A percentile compares a stretch with the other conserved stretches of the same genome.
phyloP scores from a whole-genome alignment of 2,113 vertebrate genomes.

The Eclectus roratus region DNA sequence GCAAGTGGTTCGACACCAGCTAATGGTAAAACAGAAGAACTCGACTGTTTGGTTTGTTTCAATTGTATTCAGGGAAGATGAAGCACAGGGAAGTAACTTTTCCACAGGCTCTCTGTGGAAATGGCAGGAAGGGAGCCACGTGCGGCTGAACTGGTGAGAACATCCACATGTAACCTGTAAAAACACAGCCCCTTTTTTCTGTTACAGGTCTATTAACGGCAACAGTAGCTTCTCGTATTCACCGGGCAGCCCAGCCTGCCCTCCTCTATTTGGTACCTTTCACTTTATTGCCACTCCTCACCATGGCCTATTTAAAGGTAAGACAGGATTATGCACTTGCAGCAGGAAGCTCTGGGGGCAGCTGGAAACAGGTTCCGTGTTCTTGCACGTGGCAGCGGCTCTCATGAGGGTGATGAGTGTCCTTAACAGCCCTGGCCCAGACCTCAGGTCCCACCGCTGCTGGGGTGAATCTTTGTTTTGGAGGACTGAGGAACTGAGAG shows the following conservation, averaged over 20 bases:
- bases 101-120: background rate
- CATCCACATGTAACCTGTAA: background rate
- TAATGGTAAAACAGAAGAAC: background rate
- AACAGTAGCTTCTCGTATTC: slow-evolving; percentile 96
- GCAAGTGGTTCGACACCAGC: background rate
- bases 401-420: background rate
- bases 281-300: slow-evolving; percentile 98
- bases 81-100: background rate
- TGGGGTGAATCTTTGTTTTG: background rate
- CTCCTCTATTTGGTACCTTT: slow-evolving; percentile 98
- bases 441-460: background rate
- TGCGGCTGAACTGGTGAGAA: background rate
- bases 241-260: slow-evolving; percentile 96
- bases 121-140: background rate
- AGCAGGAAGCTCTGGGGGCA: background rate
- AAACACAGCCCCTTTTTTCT: background rate
- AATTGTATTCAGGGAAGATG: background rate
- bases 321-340: background rate
- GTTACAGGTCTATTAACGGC: slow-evolving; percentile 92
- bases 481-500: background rate
- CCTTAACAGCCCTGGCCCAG: background rate
- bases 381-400: background rate
- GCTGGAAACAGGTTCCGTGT: background rate
- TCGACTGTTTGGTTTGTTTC: background rate
- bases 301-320: slow-evolving; percentile 99